Percentiles rank a stretch among this genome's conserved stretches.
Evolutionary conservation across 2,113 vertebrate species (phyloP).

Genomic region (Shinisaurus crocodilurus): DNA sequence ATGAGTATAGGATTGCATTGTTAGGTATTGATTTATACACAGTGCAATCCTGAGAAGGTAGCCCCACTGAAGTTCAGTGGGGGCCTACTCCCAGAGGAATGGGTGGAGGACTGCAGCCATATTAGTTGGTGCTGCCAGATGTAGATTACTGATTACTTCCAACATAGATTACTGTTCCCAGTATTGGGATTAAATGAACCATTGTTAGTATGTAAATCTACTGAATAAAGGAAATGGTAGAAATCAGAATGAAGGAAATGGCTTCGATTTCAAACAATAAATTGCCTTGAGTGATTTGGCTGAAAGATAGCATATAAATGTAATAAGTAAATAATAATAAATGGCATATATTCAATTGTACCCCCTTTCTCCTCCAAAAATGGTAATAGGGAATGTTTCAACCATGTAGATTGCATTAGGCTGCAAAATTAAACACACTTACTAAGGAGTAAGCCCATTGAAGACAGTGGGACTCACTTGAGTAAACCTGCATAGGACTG

Average conservation of each 20-base stretch:
- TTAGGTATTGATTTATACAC: too few relatives aligned
- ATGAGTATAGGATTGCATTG: too few relatives aligned
- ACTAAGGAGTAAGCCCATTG: not conserved
- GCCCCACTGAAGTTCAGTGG: too few relatives aligned
- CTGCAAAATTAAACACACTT: not conserved
- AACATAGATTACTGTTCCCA: not conserved
- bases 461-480: not conserved
- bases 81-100: not conserved
- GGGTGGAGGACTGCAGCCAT: not conserved
- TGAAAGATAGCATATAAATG: not conserved
- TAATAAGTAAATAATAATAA: not conserved
- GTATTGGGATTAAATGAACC: not conserved
- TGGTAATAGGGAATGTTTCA: not conserved
- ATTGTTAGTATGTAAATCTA: not conserved
- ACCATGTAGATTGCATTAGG: not conserved
- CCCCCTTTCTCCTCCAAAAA: not conserved
- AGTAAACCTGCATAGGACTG: not conserved
- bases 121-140: not conserved
- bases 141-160: not conserved
- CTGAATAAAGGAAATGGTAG: not conserved
- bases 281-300: not conserved
- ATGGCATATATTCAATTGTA: not conserved
- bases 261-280: not conserved
- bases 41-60: too few relatives aligned
- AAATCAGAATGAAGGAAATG: not conserved